Evolutionary conservation across 2,113 vertebrate genomes (phyloP).

Genomic region (Phyllopteryx taeniolatus): DNA sequence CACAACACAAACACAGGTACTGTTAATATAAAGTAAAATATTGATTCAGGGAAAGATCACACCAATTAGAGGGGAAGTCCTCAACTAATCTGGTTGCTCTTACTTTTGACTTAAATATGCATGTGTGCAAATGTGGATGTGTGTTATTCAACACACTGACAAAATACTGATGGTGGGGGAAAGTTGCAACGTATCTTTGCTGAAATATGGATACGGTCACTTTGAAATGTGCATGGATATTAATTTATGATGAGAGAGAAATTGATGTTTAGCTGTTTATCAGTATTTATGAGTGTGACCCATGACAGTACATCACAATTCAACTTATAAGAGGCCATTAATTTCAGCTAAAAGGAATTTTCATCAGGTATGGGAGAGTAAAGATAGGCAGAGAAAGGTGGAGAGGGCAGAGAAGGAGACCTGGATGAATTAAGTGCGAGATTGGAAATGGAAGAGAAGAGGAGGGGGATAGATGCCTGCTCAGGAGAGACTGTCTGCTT

Average conservation of each 20-base stretch:
- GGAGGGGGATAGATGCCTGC: slow-evolving; percentile 39
- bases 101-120: slow-evolving; percentile 20
- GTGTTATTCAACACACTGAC: no score
- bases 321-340: slow-evolving; percentile 41
- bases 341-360: slow-evolving; percentile 31
- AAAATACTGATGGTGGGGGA: no score
- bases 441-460: slow-evolving; percentile 56
- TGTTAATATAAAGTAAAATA: slow-evolving; percentile 46
- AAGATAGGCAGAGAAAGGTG: slow-evolving; percentile 35
- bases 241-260: slow-evolving; percentile 10
- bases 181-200: background rate
- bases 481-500: slow-evolving; percentile 49
- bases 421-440: slow-evolving; percentile 47
- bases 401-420: slow-evolving; percentile 31
- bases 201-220: background rate
- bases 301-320: slow-evolving; percentile 27
- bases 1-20: slow-evolving; percentile 19
- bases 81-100: slow-evolving; percentile 30
- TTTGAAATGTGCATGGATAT: slow-evolving; percentile 2
- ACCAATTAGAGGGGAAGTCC: slow-evolving; percentile 45
- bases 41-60: slow-evolving; percentile 49
- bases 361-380: slow-evolving; percentile 30
- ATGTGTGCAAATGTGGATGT: background rate
- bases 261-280: slow-evolving; percentile 14
- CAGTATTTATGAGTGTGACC: slow-evolving; percentile 21